A percentile compares a stretch with the other conserved stretches of the same genome.
phyloP scores from a whole-genome alignment of 2,888 invertebrate genomes.

The Sarcophaga subvicina region DNA sequence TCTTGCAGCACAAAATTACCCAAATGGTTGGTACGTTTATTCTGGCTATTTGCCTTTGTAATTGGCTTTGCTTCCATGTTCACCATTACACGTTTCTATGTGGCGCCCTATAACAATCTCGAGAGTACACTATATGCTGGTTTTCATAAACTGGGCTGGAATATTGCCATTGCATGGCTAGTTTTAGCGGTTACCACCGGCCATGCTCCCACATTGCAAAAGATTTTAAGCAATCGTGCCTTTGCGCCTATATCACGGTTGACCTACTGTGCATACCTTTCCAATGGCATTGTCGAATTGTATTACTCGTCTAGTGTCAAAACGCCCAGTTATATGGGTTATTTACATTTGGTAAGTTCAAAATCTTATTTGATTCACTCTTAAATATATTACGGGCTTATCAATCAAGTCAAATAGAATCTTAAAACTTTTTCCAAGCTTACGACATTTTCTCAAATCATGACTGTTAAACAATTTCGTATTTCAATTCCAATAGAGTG shows the following conservation, averaged over 20 bases:
- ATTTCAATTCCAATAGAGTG: no score
- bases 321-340: constrained; percentile 85
- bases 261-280: constrained; percentile 88
- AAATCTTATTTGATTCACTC: neutral
- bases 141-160: constrained; percentile 87
- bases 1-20: constrained; percentile 80
- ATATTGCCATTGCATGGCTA: constrained; percentile 86
- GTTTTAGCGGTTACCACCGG: constrained; percentile 86
- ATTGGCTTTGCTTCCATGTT: constrained; percentile 84
- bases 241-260: constrained; percentile 87
- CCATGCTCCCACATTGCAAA: constrained; percentile 83
- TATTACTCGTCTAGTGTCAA: constrained; percentile 85
- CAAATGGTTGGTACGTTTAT: constrained; percentile 76
- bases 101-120: constrained; percentile 83
- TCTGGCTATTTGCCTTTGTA: constrained; percentile 75
- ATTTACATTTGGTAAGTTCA: constrained; percentile 84
- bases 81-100: constrained; percentile 86
- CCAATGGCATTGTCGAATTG: constrained; percentile 87
- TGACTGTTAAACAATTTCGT: no score
- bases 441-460: neutral
- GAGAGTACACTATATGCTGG: constrained; percentile 87
- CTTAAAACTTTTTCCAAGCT: neutral
- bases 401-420: neutral
- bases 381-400: neutral
- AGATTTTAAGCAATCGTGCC: constrained; percentile 77